Evolutionary conservation across 2,113 vertebrate genomes (phyloP).

Genomic region (Datnioides undecimradiatus): DNA sequence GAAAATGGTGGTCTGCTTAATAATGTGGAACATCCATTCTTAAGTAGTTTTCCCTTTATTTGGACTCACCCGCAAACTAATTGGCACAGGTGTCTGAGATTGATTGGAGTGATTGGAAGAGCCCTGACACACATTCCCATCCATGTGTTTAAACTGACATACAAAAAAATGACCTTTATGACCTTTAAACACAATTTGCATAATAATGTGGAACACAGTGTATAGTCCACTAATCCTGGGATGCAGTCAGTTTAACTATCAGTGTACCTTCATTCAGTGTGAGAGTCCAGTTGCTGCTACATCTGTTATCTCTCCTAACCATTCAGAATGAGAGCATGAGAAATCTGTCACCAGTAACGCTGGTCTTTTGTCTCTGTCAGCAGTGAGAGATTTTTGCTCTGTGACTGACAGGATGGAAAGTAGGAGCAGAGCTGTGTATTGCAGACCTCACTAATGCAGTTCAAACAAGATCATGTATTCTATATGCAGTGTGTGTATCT

Average conservation of each 20-base stretch:
- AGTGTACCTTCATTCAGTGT: neutral
- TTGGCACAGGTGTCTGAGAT: too few relatives aligned
- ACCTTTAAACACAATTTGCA: too few relatives aligned
- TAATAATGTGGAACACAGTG: too few relatives aligned
- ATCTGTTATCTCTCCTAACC: neutral
- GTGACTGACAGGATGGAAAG: slow-evolving; percentile 30
- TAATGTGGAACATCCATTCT: too few relatives aligned
- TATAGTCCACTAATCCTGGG: neutral
- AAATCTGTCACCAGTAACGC: neutral
- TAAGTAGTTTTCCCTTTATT: too few relatives aligned
- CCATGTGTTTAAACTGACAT: too few relatives aligned
- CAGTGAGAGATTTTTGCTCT: slow-evolving; percentile 2
- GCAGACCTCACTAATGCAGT: slow-evolving; percentile 12
- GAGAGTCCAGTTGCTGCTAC: neutral
- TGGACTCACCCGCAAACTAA: too few relatives aligned
- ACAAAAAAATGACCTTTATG: too few relatives aligned
- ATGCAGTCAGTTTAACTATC: neutral
- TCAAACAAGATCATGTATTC: slow-evolving; percentile 36
- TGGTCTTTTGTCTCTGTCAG: slow-evolving; percentile 20
- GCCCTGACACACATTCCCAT: too few relatives aligned
- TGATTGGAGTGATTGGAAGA: too few relatives aligned
- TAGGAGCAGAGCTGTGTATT: slow-evolving; percentile 3
- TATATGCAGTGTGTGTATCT: slow-evolving; percentile 40
- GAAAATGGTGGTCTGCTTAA: too few relatives aligned
- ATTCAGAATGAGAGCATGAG: neutral